Evolutionary conservation across 1,140 invertebrate genomes (phyloP), one percentile per base, ranked within the genome.

Genomic region (Sinella curviseta): DNA sequence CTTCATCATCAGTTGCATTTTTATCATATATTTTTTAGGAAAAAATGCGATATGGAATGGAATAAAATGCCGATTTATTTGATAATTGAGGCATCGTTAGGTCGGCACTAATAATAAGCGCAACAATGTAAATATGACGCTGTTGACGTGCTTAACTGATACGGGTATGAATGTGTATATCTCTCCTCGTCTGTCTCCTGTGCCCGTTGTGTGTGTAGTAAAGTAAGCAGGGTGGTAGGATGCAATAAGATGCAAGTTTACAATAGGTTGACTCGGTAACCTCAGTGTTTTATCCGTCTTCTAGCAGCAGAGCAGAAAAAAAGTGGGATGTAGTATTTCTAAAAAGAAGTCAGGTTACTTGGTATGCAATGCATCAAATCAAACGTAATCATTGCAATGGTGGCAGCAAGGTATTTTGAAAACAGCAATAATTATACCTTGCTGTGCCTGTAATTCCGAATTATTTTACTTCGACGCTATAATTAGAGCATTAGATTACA

Each of bases 401-500:
- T n/a, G n/a, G n/a, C n/a, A n/a, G n/a, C n/a, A 48, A 48, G 39
- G 39, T 48, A 12, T 48, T 20, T 48, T 48, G 8, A 48, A 48
- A 48, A 48, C 39, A 48, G 39, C 57, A 12, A 60, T 60, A 60
- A 60, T 60, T 60, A 60, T 60, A 12, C 57, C 57, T 60, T 16
- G 57, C 24, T 4, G 57, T 60, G 24, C 57, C 57, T 48, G 24
- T 60, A n/a, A 60, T 60, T 60, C 57, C 57, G 24, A 60, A 48
- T 60, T 60, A n/a, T 60, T 60, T 60, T 60, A 16, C 24, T 17
- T 4, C 14, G 57, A 60, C 3, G 57, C 57, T 26, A 60, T 60
- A 12, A 60, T 60, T 60, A 60, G 57, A 60, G 57, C 24, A 60
- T 60, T 26, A 60, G 12, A 60, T 60, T n/a, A 60, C 57, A 60